Conservation (phyloP, 92 coral and sea anemone species). For the Montipora capitata region DNA sequence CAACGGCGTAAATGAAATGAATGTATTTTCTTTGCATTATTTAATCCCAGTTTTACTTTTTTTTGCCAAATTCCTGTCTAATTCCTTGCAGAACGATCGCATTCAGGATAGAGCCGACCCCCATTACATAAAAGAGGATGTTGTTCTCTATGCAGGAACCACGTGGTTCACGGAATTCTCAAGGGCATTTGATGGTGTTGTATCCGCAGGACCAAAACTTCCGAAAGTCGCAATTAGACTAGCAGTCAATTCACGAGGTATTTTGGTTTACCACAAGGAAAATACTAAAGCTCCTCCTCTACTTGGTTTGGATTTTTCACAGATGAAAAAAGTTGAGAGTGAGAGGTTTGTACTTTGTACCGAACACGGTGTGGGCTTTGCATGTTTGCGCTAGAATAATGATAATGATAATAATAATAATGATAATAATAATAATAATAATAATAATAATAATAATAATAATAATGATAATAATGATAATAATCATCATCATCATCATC, state of each 20-base stretch:
- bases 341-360: constrained; percentile 39
- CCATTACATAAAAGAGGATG: constrained; percentile 60
- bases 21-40: neutral
- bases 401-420: too few species aligned
- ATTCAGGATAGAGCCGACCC: constrained; percentile 43
- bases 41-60: neutral
- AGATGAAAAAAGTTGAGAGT: constrained; percentile 53
- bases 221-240: constrained; percentile 65
- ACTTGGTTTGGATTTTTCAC: constrained; percentile 61
- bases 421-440: too few species aligned
- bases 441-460: too few species aligned
- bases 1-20: neutral
- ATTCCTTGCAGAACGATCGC: constrained; percentile 48
- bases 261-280: constrained; percentile 42
- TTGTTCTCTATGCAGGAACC: constrained; percentile 65
- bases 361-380: neutral
- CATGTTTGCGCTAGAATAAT: neutral
- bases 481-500: too few species aligned
- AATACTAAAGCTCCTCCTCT: constrained; percentile 20
- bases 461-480: too few species aligned
- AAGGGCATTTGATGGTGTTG: constrained; percentile 75
- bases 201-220: constrained; percentile 84
- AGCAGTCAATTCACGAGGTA: constrained; percentile 77
- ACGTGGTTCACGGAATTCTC: constrained; percentile 88
- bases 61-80: neutral